A percentile compares a stretch with the other conserved stretches of the same genome.
These are phyloP conservation scores for Podarcis raffonei DNA, from an alignment of 2,113 vertebrate genomes.

Conservation along the genomic window DNA sequence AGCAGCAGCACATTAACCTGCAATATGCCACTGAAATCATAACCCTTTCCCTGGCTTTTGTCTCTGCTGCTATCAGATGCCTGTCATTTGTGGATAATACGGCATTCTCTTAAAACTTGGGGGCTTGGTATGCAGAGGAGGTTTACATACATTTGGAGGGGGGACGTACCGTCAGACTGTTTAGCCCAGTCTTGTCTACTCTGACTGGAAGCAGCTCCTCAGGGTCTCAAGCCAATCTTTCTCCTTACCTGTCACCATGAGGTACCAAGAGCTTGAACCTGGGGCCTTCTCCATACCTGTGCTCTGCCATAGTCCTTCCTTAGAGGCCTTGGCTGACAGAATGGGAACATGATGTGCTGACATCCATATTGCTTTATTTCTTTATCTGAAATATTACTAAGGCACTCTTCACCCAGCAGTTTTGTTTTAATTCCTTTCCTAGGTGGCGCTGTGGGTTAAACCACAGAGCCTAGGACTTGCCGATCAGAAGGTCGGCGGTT, in stretches of 20 bases:
- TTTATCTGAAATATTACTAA: not conserved
- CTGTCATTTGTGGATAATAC: too few species aligned
- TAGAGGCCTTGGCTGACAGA: not conserved
- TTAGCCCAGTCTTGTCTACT: too few species aligned
- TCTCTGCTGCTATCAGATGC: not conserved
- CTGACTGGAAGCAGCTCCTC: not conserved
- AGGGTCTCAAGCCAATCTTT: not conserved
- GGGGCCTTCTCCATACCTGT: not conserved
- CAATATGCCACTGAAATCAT: not conserved
- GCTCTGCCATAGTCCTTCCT: not conserved
- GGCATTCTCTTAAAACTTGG: not conserved
- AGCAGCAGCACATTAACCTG: not conserved
- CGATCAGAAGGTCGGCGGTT: too few species aligned
- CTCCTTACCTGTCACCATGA: not conserved
- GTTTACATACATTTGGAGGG: not conserved
- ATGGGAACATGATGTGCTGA: too few species aligned
- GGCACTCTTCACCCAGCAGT: too few species aligned
- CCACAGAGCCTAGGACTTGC: too few species aligned
- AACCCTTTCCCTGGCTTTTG: not conserved
- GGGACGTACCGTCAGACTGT: too few species aligned
- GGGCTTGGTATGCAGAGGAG: not conserved
- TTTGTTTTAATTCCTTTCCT: too few species aligned
- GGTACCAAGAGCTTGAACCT: not conserved
- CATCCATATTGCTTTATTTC: not conserved
- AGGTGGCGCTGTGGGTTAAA: too few species aligned